Conservation (phyloP, 1,140 invertebrate species). For the Dermatophagoides farinae region DNA sequence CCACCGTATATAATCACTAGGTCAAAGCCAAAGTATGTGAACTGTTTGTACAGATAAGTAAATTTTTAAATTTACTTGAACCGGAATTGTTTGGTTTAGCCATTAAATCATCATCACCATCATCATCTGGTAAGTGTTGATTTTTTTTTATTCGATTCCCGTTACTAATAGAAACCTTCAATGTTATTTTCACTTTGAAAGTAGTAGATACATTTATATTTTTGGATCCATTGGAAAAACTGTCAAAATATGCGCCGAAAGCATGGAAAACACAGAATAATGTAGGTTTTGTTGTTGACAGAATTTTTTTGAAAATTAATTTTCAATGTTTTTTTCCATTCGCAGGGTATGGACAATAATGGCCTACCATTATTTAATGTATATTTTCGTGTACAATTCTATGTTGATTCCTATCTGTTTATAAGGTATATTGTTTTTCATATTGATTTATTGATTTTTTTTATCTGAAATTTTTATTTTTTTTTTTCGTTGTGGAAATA, state of each 20-base stretch:
- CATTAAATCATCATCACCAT: too few species aligned
- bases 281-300: conserved; percentile 36
- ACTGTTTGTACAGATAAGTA: conserved; percentile 55
- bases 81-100: conserved; percentile 54
- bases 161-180: too few species aligned
- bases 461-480: conserved; percentile 7
- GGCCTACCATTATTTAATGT: conserved; percentile 68
- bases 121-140: conserved; percentile 40
- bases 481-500: conserved; percentile 26
- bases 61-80: conserved; percentile 55
- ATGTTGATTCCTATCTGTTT: conserved; percentile 50
- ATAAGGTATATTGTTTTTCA: too few species aligned
- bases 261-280: conserved; percentile 78
- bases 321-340: conserved; percentile 18
- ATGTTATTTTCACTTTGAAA: too few species aligned
- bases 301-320: neutral
- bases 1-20: too few species aligned
- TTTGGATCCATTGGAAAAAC: conserved; percentile 73
- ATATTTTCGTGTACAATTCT: conserved; percentile 80
- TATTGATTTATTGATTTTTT: conserved; percentile 19
- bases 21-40: conserved; percentile 60
- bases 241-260: conserved; percentile 85
- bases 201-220: conserved; percentile 36
- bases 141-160: too few species aligned
- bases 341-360: conserved; percentile 65